phyloP scores from a whole-genome alignment of 2,113 vertebrate genomes.

The Platanista minor region DNA sequence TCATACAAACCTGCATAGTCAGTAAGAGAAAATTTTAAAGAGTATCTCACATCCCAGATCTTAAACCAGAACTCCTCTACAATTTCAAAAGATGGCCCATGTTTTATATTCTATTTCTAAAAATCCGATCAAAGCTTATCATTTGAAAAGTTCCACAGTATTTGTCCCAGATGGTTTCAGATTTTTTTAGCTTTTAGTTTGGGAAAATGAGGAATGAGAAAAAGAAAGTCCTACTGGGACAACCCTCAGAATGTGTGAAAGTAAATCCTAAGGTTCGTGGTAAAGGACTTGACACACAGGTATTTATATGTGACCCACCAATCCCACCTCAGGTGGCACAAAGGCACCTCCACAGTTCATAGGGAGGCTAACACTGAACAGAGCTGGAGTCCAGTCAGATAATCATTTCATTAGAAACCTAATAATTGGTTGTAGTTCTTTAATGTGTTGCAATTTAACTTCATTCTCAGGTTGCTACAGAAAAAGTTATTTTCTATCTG shows the following conservation, averaged over 20 bases:
- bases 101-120: slow-evolving; percentile 10
- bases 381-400: not conserved
- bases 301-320: not conserved
- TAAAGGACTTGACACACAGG: not conserved
- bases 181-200: not conserved
- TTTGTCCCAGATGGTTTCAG: not conserved
- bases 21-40: not conserved
- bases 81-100: slow-evolving; percentile 6
- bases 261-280: not conserved
- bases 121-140: slow-evolving; percentile 9
- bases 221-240: not conserved
- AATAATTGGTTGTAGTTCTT: not conserved
- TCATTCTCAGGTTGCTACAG: not conserved
- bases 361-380: not conserved
- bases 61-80: not conserved
- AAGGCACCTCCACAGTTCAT: not conserved
- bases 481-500: slow-evolving; percentile 8
- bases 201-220: not conserved
- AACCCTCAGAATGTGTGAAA: not conserved
- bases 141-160: not conserved
- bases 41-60: not conserved
- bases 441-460: not conserved
- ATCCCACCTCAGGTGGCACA: not conserved
- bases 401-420: not conserved
- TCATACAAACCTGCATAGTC: not conserved